Percentiles rank a stretch among this genome's conserved stretches.
phyloP scores from a whole-genome alignment of 2,888 invertebrate genomes.

The Spisula subtruncata region DNA sequence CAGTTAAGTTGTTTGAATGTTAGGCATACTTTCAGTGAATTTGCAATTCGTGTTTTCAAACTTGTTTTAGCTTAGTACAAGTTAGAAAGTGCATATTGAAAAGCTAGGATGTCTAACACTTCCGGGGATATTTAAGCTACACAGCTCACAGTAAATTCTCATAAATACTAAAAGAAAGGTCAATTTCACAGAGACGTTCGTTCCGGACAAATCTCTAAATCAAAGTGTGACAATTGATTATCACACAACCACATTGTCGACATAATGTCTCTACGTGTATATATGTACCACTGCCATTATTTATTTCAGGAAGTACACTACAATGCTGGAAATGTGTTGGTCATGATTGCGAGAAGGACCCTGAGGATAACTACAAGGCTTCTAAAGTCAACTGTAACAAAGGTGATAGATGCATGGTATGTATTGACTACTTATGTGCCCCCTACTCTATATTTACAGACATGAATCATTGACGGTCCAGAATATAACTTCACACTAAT shows the following conservation, averaged over 20 bases:
- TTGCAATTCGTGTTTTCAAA: not conserved
- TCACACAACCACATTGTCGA: too few species aligned
- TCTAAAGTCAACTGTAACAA: conserved; percentile 65
- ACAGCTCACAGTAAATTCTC: too few species aligned
- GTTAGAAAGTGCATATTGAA: too few species aligned
- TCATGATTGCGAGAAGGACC: conserved; percentile 73
- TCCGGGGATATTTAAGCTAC: too few species aligned
- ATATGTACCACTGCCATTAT: not conserved
- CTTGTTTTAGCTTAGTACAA: too few species aligned
- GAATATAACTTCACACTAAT: too few species aligned
- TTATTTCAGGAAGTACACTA: conserved; percentile 54
- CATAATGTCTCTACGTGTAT: not conserved
- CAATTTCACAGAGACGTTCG: not conserved
- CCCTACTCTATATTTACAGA: not conserved
- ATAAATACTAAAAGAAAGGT: not conserved
- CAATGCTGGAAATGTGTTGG: conserved; percentile 78
- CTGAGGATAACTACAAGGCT: conserved; percentile 71
- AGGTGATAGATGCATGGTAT: conserved; percentile 74
- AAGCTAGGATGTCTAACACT: too few species aligned
- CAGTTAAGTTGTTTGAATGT: too few species aligned
- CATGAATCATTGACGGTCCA: too few species aligned
- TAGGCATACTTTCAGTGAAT: too few species aligned
- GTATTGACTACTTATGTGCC: not conserved
- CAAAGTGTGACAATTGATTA: not conserved
- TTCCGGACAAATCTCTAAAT: not conserved